phyloP scores from a whole-genome alignment of 1,140 invertebrate species.

The Bombyx mori region ASM3026992v2 NC_085123.1:14457001-14457500 shows the following conservation, averaged over 20 bases:
- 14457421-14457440: conserved; percentile 18
- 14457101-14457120: conserved; percentile 9
- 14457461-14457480: conserved; percentile 27
- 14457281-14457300: neutral
- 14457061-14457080: conserved; percentile 11
- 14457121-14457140: neutral
- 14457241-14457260: neutral
- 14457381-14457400: conserved; percentile 7
- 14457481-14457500: conserved; percentile 22
- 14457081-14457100: neutral
- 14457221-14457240: conserved; percentile 9
- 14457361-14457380: conserved; percentile 13
- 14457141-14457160: neutral
- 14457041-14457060: conserved; percentile 9
- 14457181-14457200: neutral
- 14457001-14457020: conserved; percentile 5
- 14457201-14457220: conserved; percentile 5
- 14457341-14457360: conserved; percentile 6
- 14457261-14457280: no score
- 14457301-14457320: neutral
- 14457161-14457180: neutral
- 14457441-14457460: conserved; percentile 18
- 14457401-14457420: conserved; percentile 22
- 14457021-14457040: conserved; percentile 8
- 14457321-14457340: neutral